Conservation (phyloP, 2,888 invertebrate genomes). For the Siphlonurus alternatus region DNA sequence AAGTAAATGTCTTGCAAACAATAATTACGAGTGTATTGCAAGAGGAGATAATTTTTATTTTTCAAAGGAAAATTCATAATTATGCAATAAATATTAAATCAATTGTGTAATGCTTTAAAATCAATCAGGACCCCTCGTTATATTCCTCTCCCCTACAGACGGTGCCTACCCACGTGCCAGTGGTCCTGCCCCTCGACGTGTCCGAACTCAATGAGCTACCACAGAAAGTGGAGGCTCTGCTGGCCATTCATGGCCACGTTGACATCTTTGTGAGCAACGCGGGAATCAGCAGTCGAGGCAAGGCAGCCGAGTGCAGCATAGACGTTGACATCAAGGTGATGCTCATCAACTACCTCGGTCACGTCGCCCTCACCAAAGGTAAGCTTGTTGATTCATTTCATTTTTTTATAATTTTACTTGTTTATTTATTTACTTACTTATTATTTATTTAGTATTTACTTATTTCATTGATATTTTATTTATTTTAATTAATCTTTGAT, state of each 20-base stretch:
- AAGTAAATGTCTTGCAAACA: too few relatives aligned
- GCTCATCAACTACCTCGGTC: slow-evolving; percentile 89
- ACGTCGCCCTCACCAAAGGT: slow-evolving; percentile 85
- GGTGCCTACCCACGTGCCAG: slow-evolving; percentile 47
- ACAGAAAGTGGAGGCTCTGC: slow-evolving; percentile 42
- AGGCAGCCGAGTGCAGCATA: slow-evolving; percentile 51
- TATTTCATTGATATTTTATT: not conserved
- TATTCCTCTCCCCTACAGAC: too few relatives aligned
- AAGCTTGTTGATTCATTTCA: slow-evolving; percentile 19
- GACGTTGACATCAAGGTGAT: slow-evolving; percentile 77
- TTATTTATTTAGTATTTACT: slow-evolving; percentile 6
- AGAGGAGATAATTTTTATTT: too few relatives aligned
- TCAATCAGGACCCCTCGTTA: too few relatives aligned
- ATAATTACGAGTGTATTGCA: too few relatives aligned
- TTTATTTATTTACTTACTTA: too few relatives aligned
- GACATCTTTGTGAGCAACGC: slow-evolving; percentile 90
- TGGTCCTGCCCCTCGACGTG: slow-evolving; percentile 58
- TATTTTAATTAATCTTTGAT: too few relatives aligned
- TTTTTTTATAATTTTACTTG: not conserved
- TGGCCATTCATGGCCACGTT: slow-evolving; percentile 52
- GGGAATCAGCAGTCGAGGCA: slow-evolving; percentile 56
- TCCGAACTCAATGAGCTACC: slow-evolving; percentile 47
- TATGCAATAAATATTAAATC: not conserved
- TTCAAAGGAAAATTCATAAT: too few relatives aligned
- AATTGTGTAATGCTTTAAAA: too few relatives aligned